Percentiles rank a stretch among this genome's conserved stretches.
phyloP scores from a whole-genome alignment of 2,113 vertebrate genomes.

The Cathartes aura region DNA sequence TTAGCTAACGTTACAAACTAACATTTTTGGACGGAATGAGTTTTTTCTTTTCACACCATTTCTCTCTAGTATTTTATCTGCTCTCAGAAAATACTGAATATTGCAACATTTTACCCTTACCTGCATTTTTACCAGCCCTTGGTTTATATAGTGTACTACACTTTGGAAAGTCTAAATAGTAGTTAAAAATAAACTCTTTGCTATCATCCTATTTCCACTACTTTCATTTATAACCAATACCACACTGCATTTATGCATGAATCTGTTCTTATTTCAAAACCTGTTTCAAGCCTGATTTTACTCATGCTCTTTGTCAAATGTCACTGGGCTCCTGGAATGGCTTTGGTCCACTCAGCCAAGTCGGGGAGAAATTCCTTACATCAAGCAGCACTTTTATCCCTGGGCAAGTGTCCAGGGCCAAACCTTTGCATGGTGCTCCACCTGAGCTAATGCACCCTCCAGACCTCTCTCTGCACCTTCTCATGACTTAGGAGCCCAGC shows the following conservation, averaged over 20 bases:
- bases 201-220: neutral
- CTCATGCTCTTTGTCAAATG: neutral
- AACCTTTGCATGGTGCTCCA: neutral
- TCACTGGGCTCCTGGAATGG: neutral
- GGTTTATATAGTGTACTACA: neutral
- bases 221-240: slow-evolving; percentile 18
- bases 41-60: neutral
- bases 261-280: neutral
- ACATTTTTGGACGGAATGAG: neutral
- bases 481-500: neutral
- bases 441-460: neutral
- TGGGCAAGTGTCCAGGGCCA: neutral
- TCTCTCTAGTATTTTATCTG: neutral
- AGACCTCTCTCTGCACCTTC: neutral
- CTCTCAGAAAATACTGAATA: neutral
- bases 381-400: neutral
- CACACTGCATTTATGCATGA: slow-evolving; percentile 14
- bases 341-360: neutral
- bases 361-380: neutral
- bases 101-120: slow-evolving; percentile 6
- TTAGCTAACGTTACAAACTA: slow-evolving; percentile 4
- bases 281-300: neutral
- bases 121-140: neutral
- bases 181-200: slow-evolving; percentile 24
- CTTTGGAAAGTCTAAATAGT: neutral